Evolutionary conservation across 2,113 vertebrate genomes (phyloP), one percentile per base, ranked within the genome.

Genomic region (Chaetodon auriga): DNA sequence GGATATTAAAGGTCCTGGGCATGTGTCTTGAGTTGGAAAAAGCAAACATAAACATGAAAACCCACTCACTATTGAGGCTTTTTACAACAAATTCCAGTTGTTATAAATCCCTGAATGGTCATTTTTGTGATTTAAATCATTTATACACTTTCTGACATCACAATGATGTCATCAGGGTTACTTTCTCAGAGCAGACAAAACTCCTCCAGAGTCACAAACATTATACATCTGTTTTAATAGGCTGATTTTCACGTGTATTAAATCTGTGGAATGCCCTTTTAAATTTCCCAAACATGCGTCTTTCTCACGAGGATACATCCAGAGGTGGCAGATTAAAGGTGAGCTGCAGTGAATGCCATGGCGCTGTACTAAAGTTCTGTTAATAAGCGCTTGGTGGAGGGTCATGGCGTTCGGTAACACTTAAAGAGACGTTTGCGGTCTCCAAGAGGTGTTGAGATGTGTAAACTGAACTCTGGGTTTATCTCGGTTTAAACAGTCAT

Each of bases 401-500:
- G 53, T 69, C 3, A 23, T 12, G 21, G 54, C 63, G 12, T 62
- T 82, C 48, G 41, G 83, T 74, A 54, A 70, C 86, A 64, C 82
- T 86, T 48, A 75, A 60, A 63, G 2, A 82, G 62, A 68, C n/a
- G 21, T 78, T 77, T 78, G 46, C 84, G 30, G 70, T 86, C 82
- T 80, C 75, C 45, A 6, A 12, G 36, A 90, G 80, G 89, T 82
- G 86, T 90, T 89, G 89, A 89, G 90, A 89, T 90, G 75, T 93
- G 90, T 94, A 90, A 94, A 91, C 90, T 92, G 81, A 91, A 90
- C 89, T 87, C 84, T 53, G 82, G 64, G 78, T 85, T 94, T 94
- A 92, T 95, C 92, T 94, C 43, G 78, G 91, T 90, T 93, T 94
- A 92, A 92, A 91, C 87, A 89, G 91, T 94, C 90, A 91, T 35